A percentile compares a stretch with the other conserved stretches of the same genome.
Conservation (phyloP, 2,797 vertebrate genomes). For the Tokudaia muenninki region DNA sequence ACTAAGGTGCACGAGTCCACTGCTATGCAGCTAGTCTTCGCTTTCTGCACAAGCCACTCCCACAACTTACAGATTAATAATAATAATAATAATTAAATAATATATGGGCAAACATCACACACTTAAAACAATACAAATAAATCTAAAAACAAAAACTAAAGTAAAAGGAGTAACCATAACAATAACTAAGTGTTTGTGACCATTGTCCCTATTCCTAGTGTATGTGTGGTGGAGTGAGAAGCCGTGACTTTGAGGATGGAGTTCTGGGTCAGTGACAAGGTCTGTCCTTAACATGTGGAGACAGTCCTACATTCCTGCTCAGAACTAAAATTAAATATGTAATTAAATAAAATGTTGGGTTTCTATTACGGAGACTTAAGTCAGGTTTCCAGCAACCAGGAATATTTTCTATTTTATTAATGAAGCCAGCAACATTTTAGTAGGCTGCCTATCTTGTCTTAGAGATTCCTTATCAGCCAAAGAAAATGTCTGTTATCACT, state of each 20-base stretch:
- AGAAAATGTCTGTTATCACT: neutral
- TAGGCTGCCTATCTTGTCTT: neutral
- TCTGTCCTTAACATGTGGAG: neutral
- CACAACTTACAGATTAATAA: neutral
- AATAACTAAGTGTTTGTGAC: neutral
- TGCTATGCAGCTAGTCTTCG: neutral
- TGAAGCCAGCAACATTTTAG: neutral
- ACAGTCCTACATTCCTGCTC: neutral
- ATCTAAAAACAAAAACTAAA: too few species aligned
- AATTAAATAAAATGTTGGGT: neutral
- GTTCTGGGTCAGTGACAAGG: neutral
- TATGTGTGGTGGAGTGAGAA: neutral
- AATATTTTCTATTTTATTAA: neutral
- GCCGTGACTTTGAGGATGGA: neutral
- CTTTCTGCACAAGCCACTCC: neutral
- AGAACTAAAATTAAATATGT: neutral
- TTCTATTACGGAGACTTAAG: neutral
- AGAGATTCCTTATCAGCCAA: neutral
- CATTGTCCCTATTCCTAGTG: neutral
- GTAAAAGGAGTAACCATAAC: too few species aligned
- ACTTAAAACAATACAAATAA: too few species aligned
- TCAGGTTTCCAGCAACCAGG: neutral
- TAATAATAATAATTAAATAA: neutral
- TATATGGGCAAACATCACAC: neutral
- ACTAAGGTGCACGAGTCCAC: neutral